These are phyloP conservation scores for Brachycybe producta DNA, from an alignment of 2,888 invertebrate genomes.

Conservation along the genomic window DNA sequence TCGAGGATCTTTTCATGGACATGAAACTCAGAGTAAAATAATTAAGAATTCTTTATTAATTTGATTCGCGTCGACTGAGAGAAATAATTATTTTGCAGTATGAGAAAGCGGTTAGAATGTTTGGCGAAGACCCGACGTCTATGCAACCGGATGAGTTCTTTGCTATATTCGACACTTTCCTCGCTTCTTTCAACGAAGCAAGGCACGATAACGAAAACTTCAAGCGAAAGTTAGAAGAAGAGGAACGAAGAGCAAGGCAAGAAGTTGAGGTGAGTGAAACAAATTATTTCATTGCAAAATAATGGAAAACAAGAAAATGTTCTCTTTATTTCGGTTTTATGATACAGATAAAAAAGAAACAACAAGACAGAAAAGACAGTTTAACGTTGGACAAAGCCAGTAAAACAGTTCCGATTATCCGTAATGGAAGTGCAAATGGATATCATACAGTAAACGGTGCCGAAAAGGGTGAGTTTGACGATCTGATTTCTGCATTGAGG, in stretches of 20 bases:
- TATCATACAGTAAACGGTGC: slow-evolving; percentile 35
- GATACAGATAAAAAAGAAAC: slow-evolving; percentile 58
- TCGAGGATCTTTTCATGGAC: slow-evolving; percentile 84
- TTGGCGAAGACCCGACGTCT: slow-evolving; percentile 70
- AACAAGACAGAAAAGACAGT: slow-evolving; percentile 71
- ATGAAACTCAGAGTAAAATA: slow-evolving; percentile 64
- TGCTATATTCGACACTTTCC: slow-evolving; percentile 78
- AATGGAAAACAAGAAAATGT: neutral
- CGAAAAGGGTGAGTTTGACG: slow-evolving; percentile 81
- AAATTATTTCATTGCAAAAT: neutral
- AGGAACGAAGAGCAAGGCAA: slow-evolving; percentile 72
- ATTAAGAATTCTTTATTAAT: slow-evolving; percentile 5
- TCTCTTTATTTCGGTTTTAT: neutral
- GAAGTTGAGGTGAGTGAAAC: slow-evolving; percentile 58
- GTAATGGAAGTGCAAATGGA: slow-evolving; percentile 28
- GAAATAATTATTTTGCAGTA: slow-evolving; percentile 42
- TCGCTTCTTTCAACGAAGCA: slow-evolving; percentile 68
- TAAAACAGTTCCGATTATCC: slow-evolving; percentile 33
- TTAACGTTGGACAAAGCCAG: slow-evolving; percentile 44
- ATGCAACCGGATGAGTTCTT: slow-evolving; percentile 83
- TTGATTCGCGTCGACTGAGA: neutral
- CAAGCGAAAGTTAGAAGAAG: slow-evolving; percentile 69
- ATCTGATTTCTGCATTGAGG: slow-evolving; percentile 81
- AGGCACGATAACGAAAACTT: slow-evolving; percentile 77
- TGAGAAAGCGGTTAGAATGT: slow-evolving; percentile 72